Percentiles rank a stretch among this genome's conserved stretches.
These are phyloP conservation scores for Globia sparganii DNA, from an alignment of 2,888 invertebrate genomes.

Conservation along the genomic window DNA sequence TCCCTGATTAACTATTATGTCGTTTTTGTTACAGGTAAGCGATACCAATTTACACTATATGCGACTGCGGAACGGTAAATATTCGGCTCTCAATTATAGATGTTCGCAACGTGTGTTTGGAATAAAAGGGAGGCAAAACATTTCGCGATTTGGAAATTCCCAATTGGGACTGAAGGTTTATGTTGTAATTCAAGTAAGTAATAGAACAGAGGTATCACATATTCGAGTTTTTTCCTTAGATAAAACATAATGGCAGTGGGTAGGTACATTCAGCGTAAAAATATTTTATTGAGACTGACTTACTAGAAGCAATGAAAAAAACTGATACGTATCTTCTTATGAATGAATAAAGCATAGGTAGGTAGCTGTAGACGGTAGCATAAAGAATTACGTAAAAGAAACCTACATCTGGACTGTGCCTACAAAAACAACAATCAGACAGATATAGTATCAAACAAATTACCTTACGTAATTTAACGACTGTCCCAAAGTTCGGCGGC, in stretches of 20 bases:
- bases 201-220: constrained; percentile 24
- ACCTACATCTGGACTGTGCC: not conserved
- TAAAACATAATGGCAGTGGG: not conserved
- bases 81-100: constrained; percentile 50
- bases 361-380: not conserved
- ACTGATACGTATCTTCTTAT: no score
- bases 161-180: constrained; percentile 41
- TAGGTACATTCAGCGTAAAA: not conserved
- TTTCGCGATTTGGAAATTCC: constrained; percentile 46
- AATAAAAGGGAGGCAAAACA: constrained; percentile 37
- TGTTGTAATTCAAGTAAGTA: constrained; percentile 29
- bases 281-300: not conserved
- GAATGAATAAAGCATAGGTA: not conserved
- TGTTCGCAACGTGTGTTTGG: constrained; percentile 32
- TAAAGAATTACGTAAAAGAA: constrained; percentile 6
- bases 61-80: constrained; percentile 52
- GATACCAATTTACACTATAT: constrained; percentile 52
- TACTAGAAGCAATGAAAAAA: not conserved
- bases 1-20: constrained; percentile 56
- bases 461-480: constrained; percentile 40
- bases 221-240: not conserved
- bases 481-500: constrained; percentile 5
- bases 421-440: constrained; percentile 10
- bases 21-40: constrained; percentile 74
- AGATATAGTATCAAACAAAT: constrained; percentile 15